Conservation (phyloP, 2,797 vertebrate species). For the Ceyx erithaca region DNA sequence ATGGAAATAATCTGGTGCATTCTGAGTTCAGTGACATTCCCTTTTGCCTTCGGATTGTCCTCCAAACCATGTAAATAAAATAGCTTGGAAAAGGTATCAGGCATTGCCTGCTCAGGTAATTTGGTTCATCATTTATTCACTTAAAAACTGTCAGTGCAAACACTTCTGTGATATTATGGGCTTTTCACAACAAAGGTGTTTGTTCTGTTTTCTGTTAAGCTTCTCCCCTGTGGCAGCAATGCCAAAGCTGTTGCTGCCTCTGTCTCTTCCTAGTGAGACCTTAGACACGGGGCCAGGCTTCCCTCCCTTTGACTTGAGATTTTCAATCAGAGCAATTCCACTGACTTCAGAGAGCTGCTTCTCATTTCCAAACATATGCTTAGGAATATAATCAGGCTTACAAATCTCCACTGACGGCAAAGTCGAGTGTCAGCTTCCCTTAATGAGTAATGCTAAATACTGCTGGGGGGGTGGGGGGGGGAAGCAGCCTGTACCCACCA, state of each 20-base stretch:
- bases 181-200: background rate
- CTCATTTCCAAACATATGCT: conserved; percentile 68
- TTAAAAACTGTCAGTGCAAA: background rate
- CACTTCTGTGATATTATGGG: background rate
- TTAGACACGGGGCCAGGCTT: background rate
- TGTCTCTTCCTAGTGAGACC: background rate
- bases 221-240: fast-evolving
- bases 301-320: conserved; percentile 18
- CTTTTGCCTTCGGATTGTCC: background rate
- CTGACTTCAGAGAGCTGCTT: conserved; percentile 21
- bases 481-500: background rate
- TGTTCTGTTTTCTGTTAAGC: background rate
- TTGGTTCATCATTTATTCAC: background rate
- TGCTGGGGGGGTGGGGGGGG: background rate
- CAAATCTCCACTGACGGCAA: background rate
- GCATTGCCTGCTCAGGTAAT: background rate
- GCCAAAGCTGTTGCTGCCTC: background rate
- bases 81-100: background rate
- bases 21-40: background rate
- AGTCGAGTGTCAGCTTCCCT: background rate
- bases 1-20: background rate
- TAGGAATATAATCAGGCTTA: conserved; percentile 60
- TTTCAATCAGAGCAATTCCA: conserved; percentile 48
- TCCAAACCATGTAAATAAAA: background rate
- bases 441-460: background rate